Evolutionary conservation across 2,797 vertebrate genomes (phyloP), one percentile per base, ranked within the genome.

Genomic region (Vespertilio murinus): DNA sequence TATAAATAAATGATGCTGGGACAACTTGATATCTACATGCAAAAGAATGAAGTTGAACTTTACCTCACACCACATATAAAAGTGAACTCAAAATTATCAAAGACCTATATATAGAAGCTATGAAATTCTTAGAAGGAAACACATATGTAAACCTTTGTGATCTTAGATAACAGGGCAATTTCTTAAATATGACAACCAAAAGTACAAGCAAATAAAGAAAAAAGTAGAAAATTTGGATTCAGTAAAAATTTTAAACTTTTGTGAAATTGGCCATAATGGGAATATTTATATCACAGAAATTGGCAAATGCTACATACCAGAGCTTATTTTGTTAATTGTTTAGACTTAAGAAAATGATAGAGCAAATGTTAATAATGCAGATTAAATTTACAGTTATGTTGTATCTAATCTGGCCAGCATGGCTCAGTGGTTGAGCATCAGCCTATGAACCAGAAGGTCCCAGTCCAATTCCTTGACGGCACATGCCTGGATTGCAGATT

Each of bases 341-440:
- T 78, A 82, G 49, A 86, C 6, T 70, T 82, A 82, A 59, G 56
- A 59, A 95, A 80, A 20, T 92, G 69, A 81, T 71, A 70, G 54
- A 90, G 33, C 40, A 94, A 95, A 79, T 91, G 17, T 88, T 92
- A 84, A 78, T 67, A 78, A 95, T 91, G 40, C 49, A 89, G 16
- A 90, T 78, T 85, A 89, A 91, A 89, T 4, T 86, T 80, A 75
- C 88, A 88, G 86, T 85, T 91, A 52, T 82, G 49, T 94, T 61
- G 30, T 84, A 38, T 28, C 56, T 59, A 59, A 5, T 25, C 25
- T 59, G 56, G 23, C 56, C 56, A 28, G 56, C 4, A 5, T 28
- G 11, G 56, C 56, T 59, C 56, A 59, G 25, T 59, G 25, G 25
- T 59, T 28, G 56, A 59, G 56, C 5, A 59, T 59, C 56, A 59